Evolutionary conservation across 1,140 invertebrate genomes (phyloP).

Genomic region (Spodoptera litura): DNA sequence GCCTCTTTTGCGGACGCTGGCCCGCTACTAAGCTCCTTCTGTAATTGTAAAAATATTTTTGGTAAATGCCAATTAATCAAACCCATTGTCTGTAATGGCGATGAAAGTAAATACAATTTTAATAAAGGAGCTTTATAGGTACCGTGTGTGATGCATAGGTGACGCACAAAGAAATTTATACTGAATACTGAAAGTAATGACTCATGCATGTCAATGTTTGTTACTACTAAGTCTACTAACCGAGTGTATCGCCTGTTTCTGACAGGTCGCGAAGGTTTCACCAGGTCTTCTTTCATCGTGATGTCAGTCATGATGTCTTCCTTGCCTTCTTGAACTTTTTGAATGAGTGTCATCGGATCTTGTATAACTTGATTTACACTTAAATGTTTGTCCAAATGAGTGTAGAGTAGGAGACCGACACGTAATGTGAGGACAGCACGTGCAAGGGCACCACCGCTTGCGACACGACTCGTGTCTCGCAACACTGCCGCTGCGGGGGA

Average conservation of each 20-base stretch:
- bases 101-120: neutral
- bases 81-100: too few species aligned
- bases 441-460: conserved; percentile 76
- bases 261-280: conserved; percentile 84
- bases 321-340: conserved; percentile 65
- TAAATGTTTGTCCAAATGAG: conserved; percentile 17
- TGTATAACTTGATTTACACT: conserved; percentile 35
- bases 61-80: neutral
- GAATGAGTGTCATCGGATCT: conserved; percentile 77
- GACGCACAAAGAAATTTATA: conserved; percentile 81
- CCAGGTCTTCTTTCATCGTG: conserved; percentile 69
- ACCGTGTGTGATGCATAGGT: conserved; percentile 56
- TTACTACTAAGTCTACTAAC: conserved; percentile 83
- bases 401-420: conserved; percentile 38
- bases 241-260: conserved; percentile 87
- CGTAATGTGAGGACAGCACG: conserved; percentile 64
- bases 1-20: conserved; percentile 88
- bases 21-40: conserved; percentile 87
- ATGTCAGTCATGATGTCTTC: conserved; percentile 67
- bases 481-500: conserved; percentile 79
- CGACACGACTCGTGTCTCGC: conserved; percentile 77
- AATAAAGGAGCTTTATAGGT: conserved; percentile 52
- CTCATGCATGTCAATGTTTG: conserved; percentile 60
- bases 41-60: conserved; percentile 55
- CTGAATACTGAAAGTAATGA: conserved; percentile 76